These are phyloP conservation scores for Netelia virgata DNA, from an alignment of 2,888 invertebrate genomes.

Conservation along the genomic window DNA sequence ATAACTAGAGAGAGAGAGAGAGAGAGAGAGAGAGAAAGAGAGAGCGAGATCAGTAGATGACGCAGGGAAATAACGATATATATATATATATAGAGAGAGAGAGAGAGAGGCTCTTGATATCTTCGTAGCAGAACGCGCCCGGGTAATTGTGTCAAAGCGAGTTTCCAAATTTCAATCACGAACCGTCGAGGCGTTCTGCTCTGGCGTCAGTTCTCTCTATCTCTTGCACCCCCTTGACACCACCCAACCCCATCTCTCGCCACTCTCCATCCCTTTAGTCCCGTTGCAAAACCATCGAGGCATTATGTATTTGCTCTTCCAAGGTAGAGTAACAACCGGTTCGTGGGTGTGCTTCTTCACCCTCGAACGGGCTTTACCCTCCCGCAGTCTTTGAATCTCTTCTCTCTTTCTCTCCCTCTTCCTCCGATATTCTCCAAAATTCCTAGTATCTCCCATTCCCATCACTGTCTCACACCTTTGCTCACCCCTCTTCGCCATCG, in stretches of 20 bases:
- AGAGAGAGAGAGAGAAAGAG: constrained; percentile 44
- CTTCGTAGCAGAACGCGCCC: constrained; percentile 75
- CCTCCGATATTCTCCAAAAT: constrained; percentile 9
- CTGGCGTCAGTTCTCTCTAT: constrained; percentile 70
- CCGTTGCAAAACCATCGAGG: constrained; percentile 82
- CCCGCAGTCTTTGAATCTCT: constrained; percentile 76
- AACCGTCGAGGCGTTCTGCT: constrained; percentile 71
- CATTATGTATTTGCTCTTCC: constrained; percentile 84
- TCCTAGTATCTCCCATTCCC: neutral
- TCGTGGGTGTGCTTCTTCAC: constrained; percentile 73
- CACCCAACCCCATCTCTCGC: constrained; percentile 68
- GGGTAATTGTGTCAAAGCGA: constrained; percentile 84
- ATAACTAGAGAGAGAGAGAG: constrained; percentile 27
- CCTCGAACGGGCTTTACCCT: constrained; percentile 78
- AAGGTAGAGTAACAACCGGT: constrained; percentile 75
- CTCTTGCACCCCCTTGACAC: constrained; percentile 61
- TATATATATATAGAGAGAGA: constrained; percentile 52
- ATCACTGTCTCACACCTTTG: constrained; percentile 67
- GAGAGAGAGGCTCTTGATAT: constrained; percentile 74
- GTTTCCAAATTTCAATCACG: constrained; percentile 84
- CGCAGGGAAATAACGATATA: constrained; percentile 54
- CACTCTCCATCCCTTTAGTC: constrained; percentile 66
- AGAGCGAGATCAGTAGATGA: constrained; percentile 61
- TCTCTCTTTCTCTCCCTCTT: constrained; percentile 60
- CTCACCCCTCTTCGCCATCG: constrained; percentile 55